Evolutionary conservation across 2,888 invertebrate genomes (phyloP).

Genomic region (Cylindroiulus punctatus): DNA sequence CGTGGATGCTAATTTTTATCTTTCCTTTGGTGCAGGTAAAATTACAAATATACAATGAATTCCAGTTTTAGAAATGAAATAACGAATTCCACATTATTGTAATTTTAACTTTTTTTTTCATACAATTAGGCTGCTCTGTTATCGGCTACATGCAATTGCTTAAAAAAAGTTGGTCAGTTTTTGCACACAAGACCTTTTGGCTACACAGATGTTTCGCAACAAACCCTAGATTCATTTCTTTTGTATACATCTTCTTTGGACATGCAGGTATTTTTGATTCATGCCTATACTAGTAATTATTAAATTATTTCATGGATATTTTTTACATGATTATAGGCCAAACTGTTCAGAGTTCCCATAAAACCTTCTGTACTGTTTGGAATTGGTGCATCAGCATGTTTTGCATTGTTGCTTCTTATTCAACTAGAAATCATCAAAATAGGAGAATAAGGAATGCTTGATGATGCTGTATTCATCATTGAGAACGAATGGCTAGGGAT

Average conservation of each 20-base stretch:
- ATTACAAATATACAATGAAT: neutral
- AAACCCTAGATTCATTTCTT: conserved; percentile 80
- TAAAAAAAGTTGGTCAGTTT: conserved; percentile 81
- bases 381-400: neutral
- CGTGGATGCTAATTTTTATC: conserved; percentile 75
- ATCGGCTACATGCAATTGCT: conserved; percentile 76
- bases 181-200: conserved; percentile 81
- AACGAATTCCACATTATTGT: neutral
- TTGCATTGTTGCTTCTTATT: conserved; percentile 47
- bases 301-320: neutral
- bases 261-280: conserved; percentile 71
- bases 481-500: no score
- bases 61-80: neutral
- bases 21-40: conserved; percentile 78
- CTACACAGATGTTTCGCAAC: conserved; percentile 79
- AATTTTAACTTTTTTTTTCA: neutral
- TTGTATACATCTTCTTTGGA: conserved; percentile 79
- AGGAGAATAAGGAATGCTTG: neutral
- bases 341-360: conserved; percentile 54
- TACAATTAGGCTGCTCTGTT: conserved; percentile 76
- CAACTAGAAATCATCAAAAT: conserved; percentile 24
- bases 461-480: no score
- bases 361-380: conserved; percentile 45
- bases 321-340: conserved; percentile 36
- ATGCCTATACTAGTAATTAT: neutral